Percentiles rank a stretch among this genome's conserved stretches.
These are phyloP conservation scores for Indicator maculatus DNA, from an alignment of 2,113 vertebrate species.

Conservation along the genomic window DNA sequence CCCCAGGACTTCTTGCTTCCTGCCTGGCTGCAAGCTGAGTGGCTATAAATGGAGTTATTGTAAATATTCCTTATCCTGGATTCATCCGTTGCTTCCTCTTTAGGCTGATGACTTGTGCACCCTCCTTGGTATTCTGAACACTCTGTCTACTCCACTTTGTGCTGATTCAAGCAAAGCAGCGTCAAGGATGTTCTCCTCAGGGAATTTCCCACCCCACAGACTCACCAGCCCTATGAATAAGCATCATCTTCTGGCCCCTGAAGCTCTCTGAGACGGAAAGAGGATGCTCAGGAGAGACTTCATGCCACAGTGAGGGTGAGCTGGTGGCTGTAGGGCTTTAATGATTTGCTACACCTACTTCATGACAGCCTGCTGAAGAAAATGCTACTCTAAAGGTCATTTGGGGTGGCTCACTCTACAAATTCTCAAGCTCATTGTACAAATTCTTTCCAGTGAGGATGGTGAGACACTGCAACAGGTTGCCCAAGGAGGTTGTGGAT, in stretches of 20 bases:
- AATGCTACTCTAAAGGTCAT: fast-evolving
- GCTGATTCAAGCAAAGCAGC: neutral
- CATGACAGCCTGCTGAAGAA: neutral
- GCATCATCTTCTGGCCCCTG: fast-evolving
- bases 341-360: fast-evolving
- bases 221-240: neutral
- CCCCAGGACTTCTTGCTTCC: neutral
- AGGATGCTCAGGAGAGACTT: neutral
- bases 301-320: fast-evolving
- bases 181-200: neutral
- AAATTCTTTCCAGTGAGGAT: no score
- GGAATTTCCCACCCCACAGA: neutral
- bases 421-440: neutral
- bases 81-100: neutral
- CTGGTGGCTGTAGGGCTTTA: fast-evolving
- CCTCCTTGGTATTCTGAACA: fast-evolving
- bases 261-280: neutral
- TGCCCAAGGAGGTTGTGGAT: no score
- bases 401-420: neutral
- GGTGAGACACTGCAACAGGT: no score
- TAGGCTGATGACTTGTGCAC: fast-evolving
- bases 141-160: fast-evolving
- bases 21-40: fast-evolving
- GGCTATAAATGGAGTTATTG: neutral
- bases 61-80: neutral